Percentiles rank a stretch among this genome's conserved stretches.
Conservation (phyloP, 2,797 vertebrate species). For the Smutsia gigantea region DNA sequence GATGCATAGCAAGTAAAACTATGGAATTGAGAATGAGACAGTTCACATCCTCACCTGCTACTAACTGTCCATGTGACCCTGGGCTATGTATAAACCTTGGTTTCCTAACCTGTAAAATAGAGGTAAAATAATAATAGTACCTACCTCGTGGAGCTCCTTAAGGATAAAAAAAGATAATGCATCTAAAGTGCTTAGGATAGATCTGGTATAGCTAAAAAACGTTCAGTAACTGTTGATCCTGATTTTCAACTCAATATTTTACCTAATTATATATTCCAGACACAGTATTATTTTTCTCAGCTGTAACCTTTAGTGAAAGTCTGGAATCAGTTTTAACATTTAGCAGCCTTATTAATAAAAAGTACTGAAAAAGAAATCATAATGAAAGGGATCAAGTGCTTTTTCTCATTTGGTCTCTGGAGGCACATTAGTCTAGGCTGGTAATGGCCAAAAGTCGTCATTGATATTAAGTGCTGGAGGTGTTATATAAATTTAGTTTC, state of each 20-base stretch:
- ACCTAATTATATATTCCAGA: not conserved
- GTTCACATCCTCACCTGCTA: not conserved
- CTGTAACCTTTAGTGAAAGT: not conserved
- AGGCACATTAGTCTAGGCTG: not conserved
- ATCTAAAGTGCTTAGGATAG: not conserved
- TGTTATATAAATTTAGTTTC: not conserved
- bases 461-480: not conserved
- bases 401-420: not conserved
- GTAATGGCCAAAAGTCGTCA: not conserved
- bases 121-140: not conserved
- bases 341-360: not conserved
- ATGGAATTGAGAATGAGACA: not conserved
- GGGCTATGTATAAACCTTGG: not conserved
- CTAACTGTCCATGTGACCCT: not conserved
- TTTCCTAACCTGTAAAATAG: not conserved
- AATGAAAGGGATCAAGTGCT: not conserved
- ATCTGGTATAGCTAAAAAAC: not conserved
- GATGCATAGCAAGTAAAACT: not conserved
- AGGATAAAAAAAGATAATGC: not conserved
- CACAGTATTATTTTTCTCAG: not conserved
- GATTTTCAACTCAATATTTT: not conserved
- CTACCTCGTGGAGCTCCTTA: not conserved
- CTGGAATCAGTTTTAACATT: not conserved
- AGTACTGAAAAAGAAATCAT: not conserved
- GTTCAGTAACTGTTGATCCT: not conserved